phyloP scores from a whole-genome alignment of 2,113 vertebrate species.

The Cyanoramphus novaezelandiae region DNA sequence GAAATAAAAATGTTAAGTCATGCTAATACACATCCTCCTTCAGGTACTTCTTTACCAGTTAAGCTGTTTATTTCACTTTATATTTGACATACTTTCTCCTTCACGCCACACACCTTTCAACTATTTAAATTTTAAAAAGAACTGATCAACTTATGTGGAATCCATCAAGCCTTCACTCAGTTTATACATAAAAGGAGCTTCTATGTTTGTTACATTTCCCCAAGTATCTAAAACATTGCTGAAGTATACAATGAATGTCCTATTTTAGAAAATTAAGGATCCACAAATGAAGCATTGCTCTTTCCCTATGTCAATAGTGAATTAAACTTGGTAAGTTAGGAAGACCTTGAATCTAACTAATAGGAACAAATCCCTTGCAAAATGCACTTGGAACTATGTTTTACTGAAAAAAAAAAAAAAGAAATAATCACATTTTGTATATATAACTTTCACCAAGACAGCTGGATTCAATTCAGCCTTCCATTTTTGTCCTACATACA shows the following conservation, averaged over 20 bases:
- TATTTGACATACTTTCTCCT: neutral
- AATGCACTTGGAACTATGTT: neutral
- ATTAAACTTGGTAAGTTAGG: neutral
- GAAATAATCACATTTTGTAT: neutral
- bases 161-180: accelerated
- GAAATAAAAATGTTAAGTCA: neutral
- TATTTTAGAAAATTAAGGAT: neutral
- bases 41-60: neutral
- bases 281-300: neutral
- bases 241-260: neutral
- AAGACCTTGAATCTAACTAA: neutral
- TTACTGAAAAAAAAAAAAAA: neutral
- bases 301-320: accelerated
- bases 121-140: neutral
- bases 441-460: neutral
- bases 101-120: accelerated
- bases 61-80: neutral
- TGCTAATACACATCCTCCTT: accelerated
- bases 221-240: neutral
- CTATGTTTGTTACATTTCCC: neutral
- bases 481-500: neutral
- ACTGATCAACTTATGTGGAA: neutral
- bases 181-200: neutral
- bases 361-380: neutral
- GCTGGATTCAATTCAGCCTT: neutral